Base-by-base conservation (phyloP, 2,888 invertebrate species). In the Priocnemis perturbator region DNA sequence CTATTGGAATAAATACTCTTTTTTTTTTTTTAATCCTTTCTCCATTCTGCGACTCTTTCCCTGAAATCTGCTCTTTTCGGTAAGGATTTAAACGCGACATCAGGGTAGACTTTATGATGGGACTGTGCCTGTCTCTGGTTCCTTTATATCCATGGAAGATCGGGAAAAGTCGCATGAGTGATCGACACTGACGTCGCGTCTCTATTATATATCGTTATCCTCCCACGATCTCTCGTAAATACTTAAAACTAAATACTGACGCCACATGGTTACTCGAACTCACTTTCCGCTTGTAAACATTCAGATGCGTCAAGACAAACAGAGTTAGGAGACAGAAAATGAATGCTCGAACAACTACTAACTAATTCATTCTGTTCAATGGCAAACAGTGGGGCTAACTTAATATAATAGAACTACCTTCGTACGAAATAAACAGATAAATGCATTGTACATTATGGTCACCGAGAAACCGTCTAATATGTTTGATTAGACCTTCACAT, bases 191-290 rank as follows among this genome's bases (percentile, higher is more conserved):
- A 19, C 44, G 52, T 23, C 64, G 67, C 52, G 44, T 64, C 64
- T 56, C 37, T 20, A 50, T 30, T 30, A 61, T 26, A 26, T 26
- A 71, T 71, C 72, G 67, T 50, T 30, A 67, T 65, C 0, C 21
- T 14, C 20, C 19, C 1, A 19, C 15, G 20, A 53, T 21, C 21
- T 53, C 4, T 21, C 11, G n/a, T 15, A 64, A 64, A 72, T 71
- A 63, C 67, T 73, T 72, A 71, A 67, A 71, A 71, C 67, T 73
- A 73, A 71, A 73, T 72, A 72, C 65, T 70, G 66, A 64, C 50
- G 67, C 71, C 71, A 44, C 47, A 71, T 45, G 50, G 52, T 55
- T 23, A 52, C 47, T 58, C 56, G 59, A 59, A 20, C 60, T 61
- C 57, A 47, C 45, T 64, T 64, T 67, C 64, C 60, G 45, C 71